phyloP scores from a whole-genome alignment of 2,888 invertebrate species.

The Nemapogon koenigi region DNA sequence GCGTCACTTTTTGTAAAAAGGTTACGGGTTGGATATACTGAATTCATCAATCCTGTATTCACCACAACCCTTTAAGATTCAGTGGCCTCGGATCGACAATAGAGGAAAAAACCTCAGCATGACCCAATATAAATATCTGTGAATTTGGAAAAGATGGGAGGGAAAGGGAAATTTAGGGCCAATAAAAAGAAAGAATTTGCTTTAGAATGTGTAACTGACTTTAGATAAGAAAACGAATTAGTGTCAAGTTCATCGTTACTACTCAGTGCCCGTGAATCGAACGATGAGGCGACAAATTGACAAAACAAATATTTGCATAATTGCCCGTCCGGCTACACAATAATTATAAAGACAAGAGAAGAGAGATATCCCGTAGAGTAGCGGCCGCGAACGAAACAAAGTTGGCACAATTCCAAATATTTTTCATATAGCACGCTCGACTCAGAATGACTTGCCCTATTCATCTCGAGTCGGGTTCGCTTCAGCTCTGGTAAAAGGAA shows the following conservation, averaged over 20 bases:
- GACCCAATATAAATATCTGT: neutral
- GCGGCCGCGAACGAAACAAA: slow-evolving; percentile 34
- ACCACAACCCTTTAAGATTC: slow-evolving; percentile 6
- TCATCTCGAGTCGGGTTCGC: slow-evolving; percentile 47
- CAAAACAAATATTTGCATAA: slow-evolving; percentile 5
- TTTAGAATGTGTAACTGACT: too few species aligned
- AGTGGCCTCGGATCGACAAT: slow-evolving; percentile 4
- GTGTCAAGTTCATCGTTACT: too few species aligned
- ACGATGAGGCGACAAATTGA: neutral
- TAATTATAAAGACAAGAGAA: slow-evolving; percentile 4
- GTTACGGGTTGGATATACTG: slow-evolving; percentile 1
- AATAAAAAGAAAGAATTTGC: slow-evolving; percentile 6
- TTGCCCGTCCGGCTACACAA: slow-evolving; percentile 3
- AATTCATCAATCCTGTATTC: slow-evolving; percentile 4
- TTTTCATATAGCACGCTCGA: slow-evolving; percentile 46
- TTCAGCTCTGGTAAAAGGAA: neutral
- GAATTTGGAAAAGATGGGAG: neutral
- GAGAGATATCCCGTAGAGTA: slow-evolving; percentile 8
- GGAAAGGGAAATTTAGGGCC: slow-evolving; percentile 3
- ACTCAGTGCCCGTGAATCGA: too few species aligned
- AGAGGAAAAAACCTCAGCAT: slow-evolving; percentile 1
- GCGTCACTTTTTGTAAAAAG: slow-evolving; percentile 2
- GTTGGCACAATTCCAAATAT: slow-evolving; percentile 52
- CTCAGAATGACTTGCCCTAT: slow-evolving; percentile 51
- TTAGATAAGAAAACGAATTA: too few species aligned